Evolutionary conservation across 2,797 vertebrate genomes (phyloP), one percentile per base, ranked within the genome.

Genomic region (Ateles fusciceps): DNA sequence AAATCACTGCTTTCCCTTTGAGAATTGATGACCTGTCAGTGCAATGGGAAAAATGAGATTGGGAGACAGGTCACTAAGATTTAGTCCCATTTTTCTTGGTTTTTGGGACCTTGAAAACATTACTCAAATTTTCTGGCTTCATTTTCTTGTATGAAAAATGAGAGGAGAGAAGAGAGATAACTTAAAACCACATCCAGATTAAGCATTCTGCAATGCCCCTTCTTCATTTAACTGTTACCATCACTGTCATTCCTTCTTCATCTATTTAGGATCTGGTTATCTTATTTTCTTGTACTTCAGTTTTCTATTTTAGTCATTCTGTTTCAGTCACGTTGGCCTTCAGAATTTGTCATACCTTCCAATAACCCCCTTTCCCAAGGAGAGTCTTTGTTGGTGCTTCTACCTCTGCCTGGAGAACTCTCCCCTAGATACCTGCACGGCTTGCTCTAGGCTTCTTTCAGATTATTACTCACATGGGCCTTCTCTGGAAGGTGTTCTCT

Each of bases 141-240:
- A 64, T 59, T 92, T 85, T 84, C 46, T 87, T 48, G 7, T 84
- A 11, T 71, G 17, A 4, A 95, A 91, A 93, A 59, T 28, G 36
- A 76, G 1, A 36, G 4, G 2, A 44, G 44, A n/a, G 48, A 84
- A 9, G 28, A 89, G 78, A 76, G 22, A 21, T 4, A 57, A 79
- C 1, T 75, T 36, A 84, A 57, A 85, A n/a, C 14, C 48, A 6
- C 15, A 26, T 52, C 33, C 19, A 74, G 33, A 52, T n/a, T n/a
- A 74, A 50, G 1, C 11, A 75, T 72, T 71, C 5, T 80, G 12
- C 7, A 30, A 13, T 3, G 15, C 14, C 4, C 74, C 21, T 21
- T 80, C 55, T 86, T 84, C 52, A 33, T 33, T 17, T 50, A 19
- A 3, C 52, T 28, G 4, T 85, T 57, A 30, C 24, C 24, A 22